A percentile compares a stretch with the other conserved stretches of the same genome.
These are phyloP conservation scores for Clarias pachynema DNA, from an alignment of 2,797 vertebrate species.

Conservation along the genomic window DNA sequence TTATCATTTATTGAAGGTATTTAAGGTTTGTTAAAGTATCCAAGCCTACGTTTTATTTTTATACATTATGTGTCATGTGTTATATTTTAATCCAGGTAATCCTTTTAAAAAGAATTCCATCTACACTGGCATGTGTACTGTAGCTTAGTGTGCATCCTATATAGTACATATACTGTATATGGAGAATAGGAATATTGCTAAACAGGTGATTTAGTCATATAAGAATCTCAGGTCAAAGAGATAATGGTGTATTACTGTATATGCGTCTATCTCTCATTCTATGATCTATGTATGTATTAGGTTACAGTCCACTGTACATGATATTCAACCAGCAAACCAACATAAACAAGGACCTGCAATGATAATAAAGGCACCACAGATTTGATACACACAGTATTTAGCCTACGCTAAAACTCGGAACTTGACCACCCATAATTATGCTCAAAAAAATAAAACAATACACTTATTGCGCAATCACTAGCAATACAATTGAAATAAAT, in stretches of 20 bases:
- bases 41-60: not conserved
- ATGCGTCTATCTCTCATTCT: not conserved
- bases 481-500: no score
- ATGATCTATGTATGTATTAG: not conserved
- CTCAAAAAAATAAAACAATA: no score
- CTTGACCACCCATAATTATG: no score
- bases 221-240: not conserved
- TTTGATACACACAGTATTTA: no score
- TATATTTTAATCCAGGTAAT: not conserved
- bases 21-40: not conserved
- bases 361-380: no score
- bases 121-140: not conserved
- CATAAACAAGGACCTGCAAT: no score
- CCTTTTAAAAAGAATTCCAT: not conserved
- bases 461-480: no score
- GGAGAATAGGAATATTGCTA: not conserved
- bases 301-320: not conserved
- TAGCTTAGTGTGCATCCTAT: not conserved
- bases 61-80: not conserved
- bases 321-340: no score
- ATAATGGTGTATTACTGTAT: not conserved
- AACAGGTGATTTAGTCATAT: not conserved
- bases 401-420: no score
- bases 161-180: not conserved
- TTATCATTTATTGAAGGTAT: not conserved